Evolutionary conservation across 1,140 invertebrate genomes (phyloP).

Genomic region (Heliothis subflexa): DNA sequence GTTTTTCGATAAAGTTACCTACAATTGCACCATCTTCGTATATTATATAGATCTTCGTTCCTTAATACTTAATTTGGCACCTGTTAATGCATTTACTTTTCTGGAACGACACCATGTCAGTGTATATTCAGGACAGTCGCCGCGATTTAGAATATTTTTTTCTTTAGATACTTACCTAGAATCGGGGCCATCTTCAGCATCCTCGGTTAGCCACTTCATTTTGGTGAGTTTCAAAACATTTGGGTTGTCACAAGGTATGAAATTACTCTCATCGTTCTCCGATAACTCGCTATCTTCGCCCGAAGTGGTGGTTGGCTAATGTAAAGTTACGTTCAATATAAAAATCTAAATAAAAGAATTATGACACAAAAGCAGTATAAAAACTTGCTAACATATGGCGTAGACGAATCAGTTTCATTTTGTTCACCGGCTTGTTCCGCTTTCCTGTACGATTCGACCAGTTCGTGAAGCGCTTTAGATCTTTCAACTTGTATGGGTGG

Average conservation of each 20-base stretch:
- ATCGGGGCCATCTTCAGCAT: slow-evolving; percentile 62
- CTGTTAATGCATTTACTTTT: slow-evolving; percentile 75
- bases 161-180: slow-evolving; percentile 66
- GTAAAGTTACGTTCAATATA: slow-evolving; percentile 32
- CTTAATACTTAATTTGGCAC: slow-evolving; percentile 63
- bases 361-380: slow-evolving; percentile 20
- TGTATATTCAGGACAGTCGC: slow-evolving; percentile 43
- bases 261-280: slow-evolving; percentile 51
- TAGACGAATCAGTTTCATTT: slow-evolving; percentile 49
- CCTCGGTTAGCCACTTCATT: slow-evolving; percentile 79
- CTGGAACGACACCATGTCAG: slow-evolving; percentile 70
- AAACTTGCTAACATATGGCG: slow-evolving; percentile 54
- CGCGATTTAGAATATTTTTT: not conserved
- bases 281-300: slow-evolving; percentile 55
- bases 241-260: slow-evolving; percentile 56
- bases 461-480: slow-evolving; percentile 72
- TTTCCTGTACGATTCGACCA: slow-evolving; percentile 63
- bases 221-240: slow-evolving; percentile 77
- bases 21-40: slow-evolving; percentile 11
- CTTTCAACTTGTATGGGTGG: slow-evolving; percentile 70
- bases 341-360: slow-evolving; percentile 22
- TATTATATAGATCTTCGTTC: slow-evolving; percentile 41
- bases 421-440: slow-evolving; percentile 43
- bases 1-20: slow-evolving; percentile 11
- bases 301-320: slow-evolving; percentile 49